These are phyloP conservation scores for Chaetodon trifascialis DNA, from an alignment of 2,113 vertebrate species.

Conservation along the genomic window DNA sequence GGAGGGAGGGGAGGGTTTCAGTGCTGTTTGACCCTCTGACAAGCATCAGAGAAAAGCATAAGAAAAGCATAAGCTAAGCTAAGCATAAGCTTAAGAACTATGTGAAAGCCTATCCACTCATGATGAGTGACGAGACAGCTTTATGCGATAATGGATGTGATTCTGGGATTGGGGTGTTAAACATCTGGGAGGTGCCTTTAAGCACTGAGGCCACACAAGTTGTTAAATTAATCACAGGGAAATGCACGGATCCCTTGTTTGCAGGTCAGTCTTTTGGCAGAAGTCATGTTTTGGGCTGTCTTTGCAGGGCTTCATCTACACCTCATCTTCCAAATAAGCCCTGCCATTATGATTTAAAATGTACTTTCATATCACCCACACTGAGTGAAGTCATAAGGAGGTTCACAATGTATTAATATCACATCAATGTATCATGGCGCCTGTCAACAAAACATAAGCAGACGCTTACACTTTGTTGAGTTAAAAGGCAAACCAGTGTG, in stretches of 20 bases:
- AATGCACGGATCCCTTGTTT: slow-evolving; percentile 29
- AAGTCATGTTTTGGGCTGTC: slow-evolving; percentile 20
- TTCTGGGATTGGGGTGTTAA: slow-evolving; percentile 6
- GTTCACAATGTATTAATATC: neutral
- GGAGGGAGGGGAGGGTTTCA: too few species aligned
- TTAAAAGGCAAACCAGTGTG: too few species aligned
- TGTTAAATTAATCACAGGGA: slow-evolving; percentile 32
- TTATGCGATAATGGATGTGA: slow-evolving; percentile 4
- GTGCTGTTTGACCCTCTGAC: too few species aligned
- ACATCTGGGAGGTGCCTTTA: slow-evolving; percentile 23
- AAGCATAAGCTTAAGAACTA: too few species aligned
- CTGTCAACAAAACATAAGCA: too few species aligned
- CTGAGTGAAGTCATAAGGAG: neutral
- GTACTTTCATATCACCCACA: slow-evolving; percentile 9
- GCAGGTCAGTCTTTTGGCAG: slow-evolving; percentile 48
- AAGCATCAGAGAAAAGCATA: too few species aligned
- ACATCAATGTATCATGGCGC: neutral
- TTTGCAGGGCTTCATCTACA: slow-evolving; percentile 4
- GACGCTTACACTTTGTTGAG: too few species aligned
- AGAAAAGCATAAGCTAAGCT: too few species aligned
- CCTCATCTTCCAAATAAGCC: slow-evolving; percentile 1
- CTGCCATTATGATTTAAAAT: slow-evolving; percentile 9
- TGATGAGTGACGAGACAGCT: slow-evolving; percentile 1
- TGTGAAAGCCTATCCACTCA: neutral
- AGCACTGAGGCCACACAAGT: slow-evolving; percentile 22